Evolutionary conservation across 2,113 vertebrate genomes (phyloP).

Genomic region (Tympanuchus pallidicinctus): DNA sequence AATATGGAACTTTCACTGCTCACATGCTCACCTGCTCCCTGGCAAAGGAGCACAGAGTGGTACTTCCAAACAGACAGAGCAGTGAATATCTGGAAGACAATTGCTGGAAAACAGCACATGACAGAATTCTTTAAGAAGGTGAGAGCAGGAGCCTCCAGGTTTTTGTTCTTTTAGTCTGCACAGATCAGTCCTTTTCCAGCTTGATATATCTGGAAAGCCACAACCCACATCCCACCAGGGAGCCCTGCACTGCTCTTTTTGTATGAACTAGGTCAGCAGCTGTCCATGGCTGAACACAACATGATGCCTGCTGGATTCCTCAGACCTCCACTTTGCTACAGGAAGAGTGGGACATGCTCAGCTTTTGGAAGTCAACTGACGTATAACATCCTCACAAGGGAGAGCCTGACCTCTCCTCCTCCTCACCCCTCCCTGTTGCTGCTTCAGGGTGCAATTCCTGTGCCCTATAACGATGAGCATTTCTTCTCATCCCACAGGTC

Average conservation of each 20-base stretch:
- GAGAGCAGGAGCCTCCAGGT: background rate
- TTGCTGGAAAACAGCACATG: background rate
- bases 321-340: background rate
- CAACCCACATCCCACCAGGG: background rate
- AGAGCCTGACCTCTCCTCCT: background rate
- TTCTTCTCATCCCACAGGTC: background rate
- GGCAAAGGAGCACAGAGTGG: rapidly evolving
- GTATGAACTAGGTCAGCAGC: background rate
- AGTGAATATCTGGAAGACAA: background rate
- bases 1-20: rapidly evolving
- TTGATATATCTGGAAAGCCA: background rate
- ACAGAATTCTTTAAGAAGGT: background rate
- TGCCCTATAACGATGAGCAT: background rate
- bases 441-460: background rate
- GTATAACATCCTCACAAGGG: background rate
- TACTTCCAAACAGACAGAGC: background rate
- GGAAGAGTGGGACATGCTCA: background rate
- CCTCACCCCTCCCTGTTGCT: rapidly evolving
- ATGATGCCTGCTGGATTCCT: background rate
- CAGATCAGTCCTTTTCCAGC: background rate
- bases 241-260: background rate
- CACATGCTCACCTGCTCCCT: rapidly evolving
- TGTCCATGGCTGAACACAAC: background rate
- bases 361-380: background rate
- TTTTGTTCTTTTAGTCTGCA: background rate